These are phyloP conservation scores for Philopedon plagiatum DNA, from an alignment of 2,888 invertebrate species.

Conservation along the genomic window DNA sequence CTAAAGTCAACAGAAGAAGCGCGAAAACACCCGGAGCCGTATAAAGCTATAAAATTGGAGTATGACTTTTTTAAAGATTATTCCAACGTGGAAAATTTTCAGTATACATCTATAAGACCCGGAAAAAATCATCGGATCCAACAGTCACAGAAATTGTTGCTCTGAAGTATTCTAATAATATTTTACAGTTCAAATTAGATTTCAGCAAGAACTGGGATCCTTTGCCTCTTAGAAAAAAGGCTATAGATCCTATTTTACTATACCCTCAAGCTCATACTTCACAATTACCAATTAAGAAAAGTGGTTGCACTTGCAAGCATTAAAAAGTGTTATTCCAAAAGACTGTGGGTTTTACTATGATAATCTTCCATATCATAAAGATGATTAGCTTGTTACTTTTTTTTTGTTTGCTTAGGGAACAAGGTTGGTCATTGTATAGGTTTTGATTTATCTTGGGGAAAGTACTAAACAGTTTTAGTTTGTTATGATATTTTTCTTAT, in stretches of 20 bases:
- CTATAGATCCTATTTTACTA: conserved; percentile 18
- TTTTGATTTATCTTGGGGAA: background rate
- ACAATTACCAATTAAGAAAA: conserved; percentile 27
- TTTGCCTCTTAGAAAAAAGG: conserved; percentile 18
- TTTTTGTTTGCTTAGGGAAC: too few relatives aligned
- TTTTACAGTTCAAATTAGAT: conserved; percentile 29
- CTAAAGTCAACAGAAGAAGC: background rate
- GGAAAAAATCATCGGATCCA: too few relatives aligned
- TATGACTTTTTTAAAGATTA: conserved; percentile 12
- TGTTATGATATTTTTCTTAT: background rate
- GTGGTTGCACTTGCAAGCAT: conserved; percentile 22
- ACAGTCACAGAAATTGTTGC: conserved; percentile 23
- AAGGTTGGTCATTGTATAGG: too few relatives aligned
- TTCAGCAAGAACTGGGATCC: conserved; percentile 23
- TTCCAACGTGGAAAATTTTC: too few relatives aligned
- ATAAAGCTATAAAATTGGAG: too few relatives aligned
- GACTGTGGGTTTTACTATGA: conserved; percentile 8
- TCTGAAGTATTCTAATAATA: conserved; percentile 23
- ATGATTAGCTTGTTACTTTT: background rate
- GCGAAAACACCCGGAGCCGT: too few relatives aligned
- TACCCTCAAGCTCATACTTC: conserved; percentile 27
- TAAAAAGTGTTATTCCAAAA: too few relatives aligned
- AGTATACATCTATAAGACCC: too few relatives aligned
- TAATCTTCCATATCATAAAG: background rate
- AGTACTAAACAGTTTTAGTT: background rate